Evolutionary conservation across 2,113 vertebrate species (phyloP).

Genomic region (Anarhynchus alexandrinus): DNA sequence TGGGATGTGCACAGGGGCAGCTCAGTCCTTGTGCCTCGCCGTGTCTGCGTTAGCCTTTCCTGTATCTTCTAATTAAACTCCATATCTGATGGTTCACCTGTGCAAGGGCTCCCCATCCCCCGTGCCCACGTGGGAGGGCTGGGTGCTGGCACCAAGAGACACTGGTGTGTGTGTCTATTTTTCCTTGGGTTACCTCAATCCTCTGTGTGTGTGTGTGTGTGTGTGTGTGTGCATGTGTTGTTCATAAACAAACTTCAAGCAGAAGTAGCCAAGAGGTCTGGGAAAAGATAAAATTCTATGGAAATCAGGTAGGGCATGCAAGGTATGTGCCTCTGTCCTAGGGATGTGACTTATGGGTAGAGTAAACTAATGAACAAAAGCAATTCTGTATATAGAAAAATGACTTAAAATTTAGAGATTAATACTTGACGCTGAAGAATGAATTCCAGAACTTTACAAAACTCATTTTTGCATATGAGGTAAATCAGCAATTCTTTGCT

Average conservation of each 20-base stretch:
- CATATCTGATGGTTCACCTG: background rate
- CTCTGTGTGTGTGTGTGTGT: background rate
- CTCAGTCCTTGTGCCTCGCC: rapidly evolving
- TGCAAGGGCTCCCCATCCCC: rapidly evolving
- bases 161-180: background rate
- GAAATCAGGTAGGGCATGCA: background rate
- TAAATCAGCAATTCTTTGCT: background rate
- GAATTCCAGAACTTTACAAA: background rate
- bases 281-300: background rate
- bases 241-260: background rate
- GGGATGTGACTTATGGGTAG: too few relatives aligned
- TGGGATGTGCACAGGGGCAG: rapidly evolving
- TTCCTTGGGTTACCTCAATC: background rate
- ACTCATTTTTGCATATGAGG: background rate
- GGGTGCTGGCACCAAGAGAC: background rate
- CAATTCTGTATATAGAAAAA: background rate
- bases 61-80: background rate
- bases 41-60: rapidly evolving
- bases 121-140: rapidly evolving
- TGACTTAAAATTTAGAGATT: background rate
- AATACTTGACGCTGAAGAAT: background rate
- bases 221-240: rapidly evolving
- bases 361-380: background rate
- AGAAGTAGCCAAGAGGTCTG: background rate
- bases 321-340: background rate